Evolutionary conservation across 2,888 invertebrate genomes (phyloP).

Genomic region (Tetragonisca angustula): DNA sequence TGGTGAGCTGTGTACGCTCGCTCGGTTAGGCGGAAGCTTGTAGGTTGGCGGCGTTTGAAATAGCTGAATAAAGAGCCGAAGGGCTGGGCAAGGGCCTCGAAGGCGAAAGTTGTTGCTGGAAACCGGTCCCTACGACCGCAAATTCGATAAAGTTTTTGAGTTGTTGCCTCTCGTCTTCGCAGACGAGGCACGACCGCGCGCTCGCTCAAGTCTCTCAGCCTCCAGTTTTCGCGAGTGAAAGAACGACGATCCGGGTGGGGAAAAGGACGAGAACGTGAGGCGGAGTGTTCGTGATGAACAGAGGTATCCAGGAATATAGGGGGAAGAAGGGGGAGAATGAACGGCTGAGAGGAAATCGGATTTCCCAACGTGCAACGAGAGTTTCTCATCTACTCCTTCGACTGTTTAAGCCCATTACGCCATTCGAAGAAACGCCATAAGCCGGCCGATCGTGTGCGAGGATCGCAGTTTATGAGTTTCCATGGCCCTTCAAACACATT

Average conservation of each 20-base stretch:
- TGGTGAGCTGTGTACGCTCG: conserved; percentile 16
- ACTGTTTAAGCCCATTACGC: conserved; percentile 52
- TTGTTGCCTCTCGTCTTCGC: conserved; percentile 52
- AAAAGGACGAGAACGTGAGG: background rate
- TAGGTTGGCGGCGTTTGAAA: conserved; percentile 63
- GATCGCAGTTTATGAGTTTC: background rate
- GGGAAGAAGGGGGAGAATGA: conserved; percentile 23
- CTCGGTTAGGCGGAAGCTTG: conserved; percentile 36
- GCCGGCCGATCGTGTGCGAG: background rate
- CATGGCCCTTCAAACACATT: background rate
- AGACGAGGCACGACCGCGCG: conserved; percentile 24
- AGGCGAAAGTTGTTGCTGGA: conserved; percentile 78
- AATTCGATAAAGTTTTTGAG: conserved; percentile 82
- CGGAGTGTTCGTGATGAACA: background rate
- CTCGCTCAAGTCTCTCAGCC: conserved; percentile 71
- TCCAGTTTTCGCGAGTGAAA: conserved; percentile 72
- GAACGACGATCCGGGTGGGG: conserved; percentile 19
- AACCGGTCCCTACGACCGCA: conserved; percentile 79
- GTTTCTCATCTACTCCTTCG: conserved; percentile 51
- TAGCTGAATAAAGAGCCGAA: conserved; percentile 75
- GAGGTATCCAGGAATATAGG: background rate
- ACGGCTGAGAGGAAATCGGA: conserved; percentile 69
- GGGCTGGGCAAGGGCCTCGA: conserved; percentile 65
- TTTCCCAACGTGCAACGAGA: conserved; percentile 70
- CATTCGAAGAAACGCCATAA: conserved; percentile 5